phyloP scores from a whole-genome alignment of 1,140 invertebrate species.

The Saccostrea echinata region DNA sequence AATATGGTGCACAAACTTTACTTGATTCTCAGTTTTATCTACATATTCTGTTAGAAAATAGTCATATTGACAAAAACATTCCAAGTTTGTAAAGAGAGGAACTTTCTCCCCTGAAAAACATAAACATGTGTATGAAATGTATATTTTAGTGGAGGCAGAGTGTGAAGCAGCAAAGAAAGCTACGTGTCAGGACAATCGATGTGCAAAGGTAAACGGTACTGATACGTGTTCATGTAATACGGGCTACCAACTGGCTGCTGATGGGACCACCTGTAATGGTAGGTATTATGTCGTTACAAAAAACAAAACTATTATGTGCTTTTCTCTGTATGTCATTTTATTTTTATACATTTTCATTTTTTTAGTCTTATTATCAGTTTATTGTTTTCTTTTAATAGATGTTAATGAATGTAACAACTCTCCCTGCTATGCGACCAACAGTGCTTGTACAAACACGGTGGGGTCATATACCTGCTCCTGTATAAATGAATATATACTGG shows the following conservation, averaged over 20 bases:
- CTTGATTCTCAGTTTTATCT: no score
- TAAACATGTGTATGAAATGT: background rate
- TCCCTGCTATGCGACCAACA: conserved; percentile 15
- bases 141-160: background rate
- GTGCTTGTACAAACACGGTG: conserved; percentile 31
- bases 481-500: conserved; percentile 37
- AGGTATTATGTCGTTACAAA: background rate
- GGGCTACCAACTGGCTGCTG: conserved; percentile 40
- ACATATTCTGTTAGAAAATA: no score
- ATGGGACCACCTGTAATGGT: background rate
- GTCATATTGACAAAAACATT: no score
- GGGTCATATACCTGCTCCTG: conserved; percentile 45
- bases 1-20: no score
- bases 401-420: conserved; percentile 22
- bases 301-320: no score
- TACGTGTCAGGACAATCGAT: background rate
- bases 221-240: conserved; percentile 51
- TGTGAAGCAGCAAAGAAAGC: background rate
- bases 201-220: conserved; percentile 50
- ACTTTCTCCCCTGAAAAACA: background rate
- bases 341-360: no score
- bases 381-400: background rate
- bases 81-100: no score
- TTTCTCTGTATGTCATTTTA: no score
- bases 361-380: no score